phyloP scores from a whole-genome alignment of 2,888 invertebrate species.

The Embidobia sp. region DNA sequence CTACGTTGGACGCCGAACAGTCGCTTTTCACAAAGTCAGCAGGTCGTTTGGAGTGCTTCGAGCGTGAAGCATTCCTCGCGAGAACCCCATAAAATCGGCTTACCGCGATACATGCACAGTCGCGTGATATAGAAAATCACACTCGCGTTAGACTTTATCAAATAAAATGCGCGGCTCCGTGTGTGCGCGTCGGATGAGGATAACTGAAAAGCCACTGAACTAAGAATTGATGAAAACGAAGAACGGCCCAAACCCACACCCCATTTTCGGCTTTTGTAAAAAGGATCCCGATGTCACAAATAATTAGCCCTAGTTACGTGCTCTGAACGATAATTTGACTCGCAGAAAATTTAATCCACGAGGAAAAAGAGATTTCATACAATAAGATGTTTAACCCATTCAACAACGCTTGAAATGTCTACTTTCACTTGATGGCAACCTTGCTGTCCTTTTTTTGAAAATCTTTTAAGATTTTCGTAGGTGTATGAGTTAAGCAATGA shows the following conservation, averaged over 20 bases:
- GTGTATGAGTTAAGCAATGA: too few relatives aligned
- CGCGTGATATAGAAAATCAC: constrained; percentile 56
- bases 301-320: too few relatives aligned
- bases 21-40: constrained; percentile 74
- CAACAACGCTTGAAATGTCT: too few relatives aligned
- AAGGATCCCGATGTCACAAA: not conserved
- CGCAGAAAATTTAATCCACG: too few relatives aligned
- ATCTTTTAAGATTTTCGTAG: too few relatives aligned
- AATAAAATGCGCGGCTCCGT: constrained; percentile 52
- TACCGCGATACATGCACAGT: constrained; percentile 69
- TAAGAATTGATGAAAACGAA: constrained; percentile 35
- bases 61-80: constrained; percentile 69
- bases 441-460: too few relatives aligned
- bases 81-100: constrained; percentile 77
- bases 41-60: constrained; percentile 70
- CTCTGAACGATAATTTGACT: too few relatives aligned
- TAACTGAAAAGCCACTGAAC: constrained; percentile 46
- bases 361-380: too few relatives aligned
- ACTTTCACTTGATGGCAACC: too few relatives aligned
- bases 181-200: constrained; percentile 25
- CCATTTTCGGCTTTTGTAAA: constrained; percentile 6
- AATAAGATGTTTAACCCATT: too few relatives aligned
- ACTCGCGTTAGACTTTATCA: constrained; percentile 53
- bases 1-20: constrained; percentile 67
- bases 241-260: not conserved